Evolutionary conservation across 2,888 invertebrate genomes (phyloP).

Genomic region (Dichetophora obliterata): DNA sequence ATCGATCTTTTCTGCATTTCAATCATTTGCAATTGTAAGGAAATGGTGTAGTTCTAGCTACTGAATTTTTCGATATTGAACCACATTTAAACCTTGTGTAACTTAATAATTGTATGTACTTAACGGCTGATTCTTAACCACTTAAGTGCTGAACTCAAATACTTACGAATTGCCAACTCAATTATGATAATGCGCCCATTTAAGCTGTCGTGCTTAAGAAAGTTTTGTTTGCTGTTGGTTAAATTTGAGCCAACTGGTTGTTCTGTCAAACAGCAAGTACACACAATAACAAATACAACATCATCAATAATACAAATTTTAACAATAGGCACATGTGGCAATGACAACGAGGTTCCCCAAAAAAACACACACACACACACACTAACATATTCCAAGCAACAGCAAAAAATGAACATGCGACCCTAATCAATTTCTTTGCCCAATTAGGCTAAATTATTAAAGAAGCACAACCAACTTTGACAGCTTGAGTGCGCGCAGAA

Average conservation of each 20-base stretch:
- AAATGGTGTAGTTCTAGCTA: no score
- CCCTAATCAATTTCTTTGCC: constrained; percentile 10
- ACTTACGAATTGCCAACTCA: no score
- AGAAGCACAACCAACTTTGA: constrained; percentile 3
- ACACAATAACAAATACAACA: constrained; percentile 1
- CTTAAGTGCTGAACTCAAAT: no score
- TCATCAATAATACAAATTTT: constrained; percentile 44
- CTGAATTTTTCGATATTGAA: no score
- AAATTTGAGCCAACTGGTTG: neutral
- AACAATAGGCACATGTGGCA: constrained; percentile 8
- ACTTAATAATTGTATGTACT: no score
- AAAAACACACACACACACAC: neutral
- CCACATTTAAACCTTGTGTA: no score
- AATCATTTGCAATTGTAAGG: no score
- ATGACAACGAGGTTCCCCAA: neutral
- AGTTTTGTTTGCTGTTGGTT: no score
- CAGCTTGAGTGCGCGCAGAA: constrained; percentile 6
- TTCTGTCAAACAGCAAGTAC: neutral
- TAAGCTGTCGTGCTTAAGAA: no score
- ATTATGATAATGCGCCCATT: no score
- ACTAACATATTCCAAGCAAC: neutral
- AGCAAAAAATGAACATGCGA: neutral
- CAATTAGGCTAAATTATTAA: constrained; percentile 21
- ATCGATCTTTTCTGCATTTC: no score
- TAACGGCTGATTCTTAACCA: no score